A percentile compares a stretch with the other conserved stretches of the same genome.
Evolutionary conservation across 2,888 invertebrate species (phyloP).

Genomic region (Deilephila elpenor): DNA sequence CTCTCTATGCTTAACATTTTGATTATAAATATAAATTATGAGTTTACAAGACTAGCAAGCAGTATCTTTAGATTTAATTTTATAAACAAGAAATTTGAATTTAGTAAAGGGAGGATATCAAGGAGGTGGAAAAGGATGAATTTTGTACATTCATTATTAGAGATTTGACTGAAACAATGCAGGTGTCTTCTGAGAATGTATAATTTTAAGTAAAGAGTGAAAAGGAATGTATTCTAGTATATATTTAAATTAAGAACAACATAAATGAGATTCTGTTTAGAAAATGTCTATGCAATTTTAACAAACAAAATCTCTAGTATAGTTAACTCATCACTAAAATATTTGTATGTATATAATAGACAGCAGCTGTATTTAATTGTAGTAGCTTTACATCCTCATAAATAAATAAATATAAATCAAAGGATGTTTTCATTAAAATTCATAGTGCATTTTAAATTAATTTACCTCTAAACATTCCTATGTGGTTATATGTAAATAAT

Average conservation of each 20-base stretch:
- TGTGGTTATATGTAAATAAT: neutral
- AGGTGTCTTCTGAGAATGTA: neutral
- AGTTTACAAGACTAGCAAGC: neutral
- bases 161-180: neutral
- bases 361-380: neutral
- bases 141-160: constrained; percentile 1
- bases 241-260: neutral
- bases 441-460: neutral
- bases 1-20: constrained; percentile 7
- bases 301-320: neutral
- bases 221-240: constrained; percentile 13
- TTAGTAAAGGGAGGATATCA: neutral
- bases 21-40: neutral
- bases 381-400: neutral
- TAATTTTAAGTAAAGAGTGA: neutral
- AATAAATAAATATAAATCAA: neutral
- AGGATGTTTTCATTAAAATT: neutral
- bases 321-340: neutral
- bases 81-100: neutral
- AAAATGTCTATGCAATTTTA: neutral
- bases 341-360: neutral
- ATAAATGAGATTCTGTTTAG: neutral
- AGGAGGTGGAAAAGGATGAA: neutral
- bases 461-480: constrained; percentile 10
- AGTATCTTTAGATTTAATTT: neutral